Evolutionary conservation across 2,113 vertebrate species (phyloP).

Genomic region (Pachypanchax playfairii): DNA sequence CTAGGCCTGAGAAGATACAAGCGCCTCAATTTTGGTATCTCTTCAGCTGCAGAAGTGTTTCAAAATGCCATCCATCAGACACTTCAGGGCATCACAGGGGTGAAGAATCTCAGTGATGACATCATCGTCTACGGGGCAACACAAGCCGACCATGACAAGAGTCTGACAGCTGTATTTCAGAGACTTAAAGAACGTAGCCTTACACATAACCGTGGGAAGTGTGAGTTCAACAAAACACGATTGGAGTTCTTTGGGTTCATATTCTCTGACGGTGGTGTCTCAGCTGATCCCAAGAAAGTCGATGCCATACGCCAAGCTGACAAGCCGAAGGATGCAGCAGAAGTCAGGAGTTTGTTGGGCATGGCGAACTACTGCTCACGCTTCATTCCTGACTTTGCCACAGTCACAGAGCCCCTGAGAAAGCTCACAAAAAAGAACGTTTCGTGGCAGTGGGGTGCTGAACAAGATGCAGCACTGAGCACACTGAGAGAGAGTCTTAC

Average conservation of each 20-base stretch:
- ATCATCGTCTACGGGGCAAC: constrained; percentile 5
- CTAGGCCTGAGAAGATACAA: constrained; percentile 26
- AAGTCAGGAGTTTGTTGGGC: background rate
- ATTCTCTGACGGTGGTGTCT: constrained; percentile 13
- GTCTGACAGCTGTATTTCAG: constrained; percentile 16
- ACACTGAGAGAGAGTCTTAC: background rate
- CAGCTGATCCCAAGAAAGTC: constrained; percentile 27
- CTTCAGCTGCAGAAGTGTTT: constrained; percentile 41
- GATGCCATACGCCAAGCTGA: background rate
- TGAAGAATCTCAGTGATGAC: constrained; percentile 31
- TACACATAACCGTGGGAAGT: constrained; percentile 9
- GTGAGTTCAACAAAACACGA: constrained; percentile 25
- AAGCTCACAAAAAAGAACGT: constrained; percentile 24
- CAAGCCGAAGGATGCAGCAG: background rate
- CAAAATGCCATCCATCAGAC: constrained; percentile 25
- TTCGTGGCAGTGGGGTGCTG: background rate
- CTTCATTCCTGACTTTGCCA: constrained; percentile 30
- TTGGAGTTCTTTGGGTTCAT: constrained; percentile 33
- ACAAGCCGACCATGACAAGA: constrained; percentile 17
- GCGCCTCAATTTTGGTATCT: constrained; percentile 32
- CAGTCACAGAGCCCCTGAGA: constrained; percentile 22
- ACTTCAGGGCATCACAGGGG: constrained; percentile 2
- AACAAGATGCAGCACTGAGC: background rate
- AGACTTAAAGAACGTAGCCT: constrained; percentile 24
- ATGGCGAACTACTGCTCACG: constrained; percentile 33